These are phyloP conservation scores for Chaitophorus viminalis DNA, from an alignment of 2,888 invertebrate genomes.

Conservation along the genomic window DNA sequence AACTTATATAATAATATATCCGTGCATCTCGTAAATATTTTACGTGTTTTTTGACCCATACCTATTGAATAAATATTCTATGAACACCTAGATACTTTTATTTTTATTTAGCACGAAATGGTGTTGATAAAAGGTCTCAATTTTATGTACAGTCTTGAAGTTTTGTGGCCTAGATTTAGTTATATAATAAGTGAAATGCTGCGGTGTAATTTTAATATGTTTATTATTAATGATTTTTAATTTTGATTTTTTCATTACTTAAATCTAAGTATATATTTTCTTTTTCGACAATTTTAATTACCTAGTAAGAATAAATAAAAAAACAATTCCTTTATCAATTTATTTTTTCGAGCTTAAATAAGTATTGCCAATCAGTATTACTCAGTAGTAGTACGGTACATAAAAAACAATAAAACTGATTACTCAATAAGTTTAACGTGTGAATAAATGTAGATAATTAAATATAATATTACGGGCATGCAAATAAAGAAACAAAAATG, in stretches of 20 bases:
- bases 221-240: too few species aligned
- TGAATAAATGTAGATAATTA: background rate
- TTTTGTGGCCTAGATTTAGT: background rate
- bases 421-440: too few species aligned
- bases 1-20: background rate
- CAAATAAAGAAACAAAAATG: background rate
- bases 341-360: too few species aligned
- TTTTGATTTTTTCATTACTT: too few species aligned
- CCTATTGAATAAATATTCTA: constrained; percentile 27
- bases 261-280: too few species aligned
- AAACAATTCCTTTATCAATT: too few species aligned
- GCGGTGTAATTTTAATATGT: constrained; percentile 13
- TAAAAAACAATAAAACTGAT: too few species aligned
- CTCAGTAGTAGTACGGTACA: too few species aligned
- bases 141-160: background rate
- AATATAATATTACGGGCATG: background rate
- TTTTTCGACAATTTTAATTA: too few species aligned
- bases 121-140: background rate
- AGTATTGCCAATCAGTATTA: too few species aligned
- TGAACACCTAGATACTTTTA: background rate
- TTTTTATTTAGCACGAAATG: constrained; percentile 45
- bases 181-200: background rate
- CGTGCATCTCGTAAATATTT: constrained; percentile 23
- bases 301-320: too few species aligned
- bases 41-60: constrained; percentile 20